Conservation (phyloP, 2,797 vertebrate genomes). For the Gobio occitaniae region DNA sequence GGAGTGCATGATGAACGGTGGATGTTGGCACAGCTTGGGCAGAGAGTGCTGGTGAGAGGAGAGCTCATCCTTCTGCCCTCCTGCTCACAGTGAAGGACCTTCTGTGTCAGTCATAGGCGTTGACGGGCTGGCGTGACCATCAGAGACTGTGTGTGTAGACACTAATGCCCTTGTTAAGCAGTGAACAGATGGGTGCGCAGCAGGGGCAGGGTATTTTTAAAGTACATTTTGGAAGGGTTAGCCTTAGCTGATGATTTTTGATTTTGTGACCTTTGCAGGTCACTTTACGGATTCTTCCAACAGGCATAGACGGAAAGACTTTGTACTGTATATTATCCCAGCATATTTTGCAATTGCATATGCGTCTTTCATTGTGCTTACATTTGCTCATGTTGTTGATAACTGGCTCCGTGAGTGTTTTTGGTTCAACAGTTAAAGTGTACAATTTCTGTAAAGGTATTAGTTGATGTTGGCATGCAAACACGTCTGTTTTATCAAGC, state of each 20-base stretch:
- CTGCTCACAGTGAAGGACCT: constrained; percentile 11
- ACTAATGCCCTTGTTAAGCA: constrained; percentile 23
- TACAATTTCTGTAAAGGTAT: not conserved
- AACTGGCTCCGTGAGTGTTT: no score
- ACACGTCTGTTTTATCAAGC: constrained; percentile 26
- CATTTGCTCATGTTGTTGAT: not conserved
- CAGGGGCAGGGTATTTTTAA: constrained; percentile 43
- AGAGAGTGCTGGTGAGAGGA: not conserved
- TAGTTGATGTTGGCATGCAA: constrained; percentile 12
- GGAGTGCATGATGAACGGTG: not conserved
- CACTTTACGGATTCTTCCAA: not conserved
- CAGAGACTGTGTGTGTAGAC: constrained; percentile 18
- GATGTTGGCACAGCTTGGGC: not conserved
- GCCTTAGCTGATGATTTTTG: constrained; percentile 21
- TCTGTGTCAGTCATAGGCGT: constrained; percentile 5
- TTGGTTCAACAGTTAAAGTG: not conserved
- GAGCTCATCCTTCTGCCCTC: not conserved
- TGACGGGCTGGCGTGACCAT: not conserved
- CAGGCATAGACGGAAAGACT: not conserved
- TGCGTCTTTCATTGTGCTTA: not conserved
- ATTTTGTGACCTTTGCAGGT: constrained; percentile 22
- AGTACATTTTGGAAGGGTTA: constrained; percentile 18
- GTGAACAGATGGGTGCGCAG: constrained; percentile 48
- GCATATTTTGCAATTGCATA: not conserved
- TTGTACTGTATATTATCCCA: not conserved